phyloP scores from a whole-genome alignment of 2,113 vertebrate genomes.

The Anarhynchus alexandrinus region DNA sequence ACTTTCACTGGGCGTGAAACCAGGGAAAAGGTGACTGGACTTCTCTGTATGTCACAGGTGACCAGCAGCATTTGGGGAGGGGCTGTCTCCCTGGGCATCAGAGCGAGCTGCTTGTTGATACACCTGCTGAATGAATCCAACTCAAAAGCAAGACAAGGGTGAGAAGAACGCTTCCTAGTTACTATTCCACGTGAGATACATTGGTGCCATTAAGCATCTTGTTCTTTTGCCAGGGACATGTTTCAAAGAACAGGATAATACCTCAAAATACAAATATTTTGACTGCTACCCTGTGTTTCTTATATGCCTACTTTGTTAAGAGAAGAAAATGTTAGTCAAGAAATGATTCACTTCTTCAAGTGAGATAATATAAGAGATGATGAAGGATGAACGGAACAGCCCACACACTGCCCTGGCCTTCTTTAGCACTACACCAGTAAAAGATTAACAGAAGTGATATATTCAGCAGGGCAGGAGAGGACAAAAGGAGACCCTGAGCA shows the following conservation, averaged over 20 bases:
- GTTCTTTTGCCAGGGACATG: conserved; percentile 53
- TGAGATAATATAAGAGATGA: conserved; percentile 29
- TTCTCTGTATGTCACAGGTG: not conserved
- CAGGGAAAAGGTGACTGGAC: not conserved
- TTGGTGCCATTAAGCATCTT: conserved; percentile 55
- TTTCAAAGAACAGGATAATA: conserved; percentile 62
- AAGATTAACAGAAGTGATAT: not conserved
- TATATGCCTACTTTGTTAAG: conserved; percentile 31
- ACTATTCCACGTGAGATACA: conserved; percentile 48
- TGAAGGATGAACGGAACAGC: conserved; percentile 26
- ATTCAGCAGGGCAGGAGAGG: not conserved
- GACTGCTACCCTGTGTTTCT: conserved; percentile 57
- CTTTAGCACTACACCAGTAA: not conserved
- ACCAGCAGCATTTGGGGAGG: not conserved
- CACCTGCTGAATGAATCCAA: not conserved
- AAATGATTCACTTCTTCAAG: conserved; percentile 54
- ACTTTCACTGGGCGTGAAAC: not conserved
- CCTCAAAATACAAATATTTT: conserved; percentile 68
- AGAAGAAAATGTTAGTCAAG: conserved; percentile 52
- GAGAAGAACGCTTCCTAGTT: not conserved
- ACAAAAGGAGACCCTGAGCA: not conserved
- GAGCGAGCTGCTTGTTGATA: not conserved
- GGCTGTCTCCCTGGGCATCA: not conserved
- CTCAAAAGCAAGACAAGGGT: not conserved
- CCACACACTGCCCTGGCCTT: not conserved